Conservation (phyloP, 2,797 vertebrate species). For the Numenius phaeopus region DNA sequence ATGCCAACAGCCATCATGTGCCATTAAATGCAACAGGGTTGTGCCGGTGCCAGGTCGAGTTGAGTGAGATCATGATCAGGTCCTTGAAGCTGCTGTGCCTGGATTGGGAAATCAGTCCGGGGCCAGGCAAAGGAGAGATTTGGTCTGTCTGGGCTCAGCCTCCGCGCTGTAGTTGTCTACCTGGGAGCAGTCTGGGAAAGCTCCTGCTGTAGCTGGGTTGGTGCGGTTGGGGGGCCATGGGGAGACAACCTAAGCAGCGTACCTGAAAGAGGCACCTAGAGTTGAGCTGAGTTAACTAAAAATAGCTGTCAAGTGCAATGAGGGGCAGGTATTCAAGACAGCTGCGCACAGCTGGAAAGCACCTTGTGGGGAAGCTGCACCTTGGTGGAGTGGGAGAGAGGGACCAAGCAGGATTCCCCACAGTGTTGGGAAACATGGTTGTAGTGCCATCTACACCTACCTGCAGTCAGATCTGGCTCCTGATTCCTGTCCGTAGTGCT, state of each 20-base stretch:
- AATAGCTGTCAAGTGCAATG: not conserved
- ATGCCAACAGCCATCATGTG: not conserved
- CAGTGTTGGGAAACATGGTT: rapidly evolving
- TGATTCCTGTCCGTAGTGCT: not conserved
- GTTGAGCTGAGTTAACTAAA: not conserved
- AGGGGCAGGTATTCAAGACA: not conserved
- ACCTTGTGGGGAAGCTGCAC: not conserved
- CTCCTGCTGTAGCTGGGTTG: rapidly evolving
- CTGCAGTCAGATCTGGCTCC: not conserved
- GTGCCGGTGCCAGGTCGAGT: not conserved
- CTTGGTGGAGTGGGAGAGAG: not conserved
- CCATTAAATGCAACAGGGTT: not conserved
- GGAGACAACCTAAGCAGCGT: not conserved
- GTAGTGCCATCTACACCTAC: not conserved
- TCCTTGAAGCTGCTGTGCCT: not conserved
- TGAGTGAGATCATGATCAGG: not conserved
- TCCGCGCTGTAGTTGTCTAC: rapidly evolving
- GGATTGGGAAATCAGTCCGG: conserved; percentile 4
- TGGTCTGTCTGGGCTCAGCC: not conserved
- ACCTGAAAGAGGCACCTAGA: not conserved
- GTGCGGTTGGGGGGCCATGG: not conserved
- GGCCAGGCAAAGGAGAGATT: not conserved
- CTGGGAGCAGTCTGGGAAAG: not conserved
- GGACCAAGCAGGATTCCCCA: not conserved
- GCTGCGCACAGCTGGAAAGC: not conserved